These are phyloP conservation scores for Sebastes minor DNA, from an alignment of 2,797 vertebrate genomes.

Conservation along the genomic window DNA sequence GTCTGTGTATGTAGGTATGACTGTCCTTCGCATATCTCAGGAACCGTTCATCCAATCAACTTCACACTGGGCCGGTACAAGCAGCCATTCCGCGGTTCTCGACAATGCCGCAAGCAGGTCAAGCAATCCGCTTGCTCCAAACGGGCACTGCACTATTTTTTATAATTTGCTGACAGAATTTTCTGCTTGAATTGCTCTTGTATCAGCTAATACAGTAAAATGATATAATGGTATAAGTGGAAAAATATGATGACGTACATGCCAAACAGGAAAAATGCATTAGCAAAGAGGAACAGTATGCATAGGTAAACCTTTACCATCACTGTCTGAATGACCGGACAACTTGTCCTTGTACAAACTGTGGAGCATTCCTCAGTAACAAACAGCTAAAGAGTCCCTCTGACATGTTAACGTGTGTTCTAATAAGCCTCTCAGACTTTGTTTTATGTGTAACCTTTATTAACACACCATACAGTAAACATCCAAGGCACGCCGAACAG, in stretches of 20 bases:
- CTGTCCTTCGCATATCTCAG: too few species aligned
- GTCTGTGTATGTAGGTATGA: too few species aligned
- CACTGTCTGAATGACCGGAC: background rate
- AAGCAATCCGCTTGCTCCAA: too few species aligned
- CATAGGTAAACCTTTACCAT: background rate
- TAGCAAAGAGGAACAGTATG: background rate
- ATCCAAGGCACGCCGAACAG: slow-evolving; percentile 13
- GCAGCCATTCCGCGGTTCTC: too few species aligned
- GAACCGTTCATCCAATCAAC: too few species aligned
- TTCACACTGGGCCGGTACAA: too few species aligned
- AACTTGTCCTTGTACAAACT: background rate
- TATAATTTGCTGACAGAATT: background rate
- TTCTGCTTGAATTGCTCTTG: background rate
- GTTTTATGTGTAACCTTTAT: slow-evolving; percentile 19
- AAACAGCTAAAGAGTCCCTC: background rate
- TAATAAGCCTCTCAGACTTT: slow-evolving; percentile 11
- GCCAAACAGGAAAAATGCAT: background rate
- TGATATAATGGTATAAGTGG: background rate
- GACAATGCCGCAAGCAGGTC: too few species aligned
- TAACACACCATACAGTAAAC: slow-evolving; percentile 10
- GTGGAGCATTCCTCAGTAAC: background rate
- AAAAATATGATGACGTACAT: slow-evolving; percentile 11
- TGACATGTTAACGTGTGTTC: background rate
- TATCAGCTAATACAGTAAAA: background rate
- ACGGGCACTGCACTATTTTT: background rate